Evolutionary conservation across 2,797 vertebrate species (phyloP), one percentile per base, ranked within the genome.

Genomic region (Sylvilagus floridanus): DNA sequence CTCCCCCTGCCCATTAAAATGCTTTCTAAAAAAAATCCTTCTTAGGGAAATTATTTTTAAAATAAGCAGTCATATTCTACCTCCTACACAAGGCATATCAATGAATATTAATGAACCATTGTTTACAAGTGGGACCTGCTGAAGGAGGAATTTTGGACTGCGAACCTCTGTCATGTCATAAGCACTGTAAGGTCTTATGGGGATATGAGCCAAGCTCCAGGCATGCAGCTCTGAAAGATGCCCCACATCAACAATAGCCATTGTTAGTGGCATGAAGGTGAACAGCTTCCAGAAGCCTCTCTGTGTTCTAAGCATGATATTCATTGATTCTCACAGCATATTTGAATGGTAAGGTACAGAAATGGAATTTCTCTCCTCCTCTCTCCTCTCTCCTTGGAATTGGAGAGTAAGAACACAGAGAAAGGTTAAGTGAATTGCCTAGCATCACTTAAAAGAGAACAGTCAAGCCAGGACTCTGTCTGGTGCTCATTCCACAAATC

Each of bases 41-140:
- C 71, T 88, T 92, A 85, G 57, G 14, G 14, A 93, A 95, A 93
- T 95, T 94, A 95, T 95, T 91, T 94, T 94, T 22, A 84, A 97
- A 97, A 93, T n/a, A 94, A 84, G 42, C 87, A 97, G 35, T 96
- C 87, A 95, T 82, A 65, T 94, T 66, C 85, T 85, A 92, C 69
- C 60, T 96, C 96, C 90, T 94, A 93, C 57, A 73, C 57, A 82
- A 93, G 77, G 90, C 94, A 75, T 81, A 95, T 85, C 85, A 65
- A 82, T 86, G 95, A 97, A 91, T 95, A 96, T 50, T 76, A 97
- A 82, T 79, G 79, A 93, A 63, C 87, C 22, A 16, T 83, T 81
- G 63, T 75, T 94, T 95, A 82, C 14, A 93, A 93, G 76, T 84
- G 14, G 21, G 63, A 90, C 52, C 90, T 92, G 65, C 47, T 88